These are phyloP conservation scores for Macropodus opercularis DNA, from an alignment of 2,797 vertebrate species.

Conservation along the genomic window DNA sequence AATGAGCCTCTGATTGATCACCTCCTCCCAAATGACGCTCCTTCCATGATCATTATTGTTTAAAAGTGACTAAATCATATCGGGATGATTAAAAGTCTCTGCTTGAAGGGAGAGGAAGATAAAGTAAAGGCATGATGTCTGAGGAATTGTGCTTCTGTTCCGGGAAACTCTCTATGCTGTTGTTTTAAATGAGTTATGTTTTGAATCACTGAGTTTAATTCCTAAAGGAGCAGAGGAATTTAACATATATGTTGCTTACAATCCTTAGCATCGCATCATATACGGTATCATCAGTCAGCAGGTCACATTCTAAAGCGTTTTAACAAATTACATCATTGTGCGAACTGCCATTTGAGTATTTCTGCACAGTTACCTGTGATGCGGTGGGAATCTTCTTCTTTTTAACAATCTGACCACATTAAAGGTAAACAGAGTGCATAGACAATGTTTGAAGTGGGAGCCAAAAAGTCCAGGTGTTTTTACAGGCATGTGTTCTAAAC, in stretches of 20 bases:
- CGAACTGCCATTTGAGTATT: background rate
- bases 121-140: constrained; percentile 59
- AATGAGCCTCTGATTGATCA: constrained; percentile 86
- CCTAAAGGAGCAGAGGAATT: constrained; percentile 10
- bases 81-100: constrained; percentile 81
- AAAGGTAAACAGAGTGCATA: constrained; percentile 62
- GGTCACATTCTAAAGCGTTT: background rate
- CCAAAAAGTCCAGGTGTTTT: constrained; percentile 80
- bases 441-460: constrained; percentile 72
- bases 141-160: constrained; percentile 42
- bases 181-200: constrained; percentile 15
- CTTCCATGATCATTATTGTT: constrained; percentile 83
- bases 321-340: constrained; percentile 3
- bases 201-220: constrained; percentile 13
- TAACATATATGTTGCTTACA: background rate
- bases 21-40: constrained; percentile 80
- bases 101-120: constrained; percentile 53
- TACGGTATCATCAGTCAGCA: constrained; percentile 1
- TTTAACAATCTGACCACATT: constrained; percentile 57
- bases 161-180: constrained; percentile 42
- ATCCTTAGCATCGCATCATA: background rate
- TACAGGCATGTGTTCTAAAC: constrained; percentile 71
- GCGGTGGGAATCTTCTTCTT: constrained; percentile 42
- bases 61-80: constrained; percentile 87
- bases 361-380: constrained; percentile 34